Base-by-base conservation (phyloP, 2,888 invertebrate genomes). In the Limnephilus marmoratus region DNA sequence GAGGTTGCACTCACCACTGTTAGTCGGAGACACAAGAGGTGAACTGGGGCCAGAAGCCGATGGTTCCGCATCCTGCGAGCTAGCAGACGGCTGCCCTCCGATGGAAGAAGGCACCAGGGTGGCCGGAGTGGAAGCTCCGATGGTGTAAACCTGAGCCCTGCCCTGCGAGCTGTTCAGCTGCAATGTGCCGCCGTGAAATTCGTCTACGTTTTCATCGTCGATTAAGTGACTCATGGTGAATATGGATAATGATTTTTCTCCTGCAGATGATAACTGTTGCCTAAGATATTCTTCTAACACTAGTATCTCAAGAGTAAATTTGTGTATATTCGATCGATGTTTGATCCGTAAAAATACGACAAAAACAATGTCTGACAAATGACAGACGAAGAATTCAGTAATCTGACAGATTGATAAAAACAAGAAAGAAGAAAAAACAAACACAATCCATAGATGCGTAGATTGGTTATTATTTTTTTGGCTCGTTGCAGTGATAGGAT, bases 101-200 rank as follows among this genome's bases (percentile, higher is more conserved):
- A 82, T 29, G 13, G 53, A 41, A 15, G 80, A 37, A 24, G 53
- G 81, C 7, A 81, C 90, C 12, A 81, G 31, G 41, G 81, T 90
- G n/a, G 88, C 53, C 34, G 90, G 83, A 29, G 91, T 34, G 4
- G 88, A 89, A 12, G 29, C 29, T 13, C 49, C 83, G 29, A 49
- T 45, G 7, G 81, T 49, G 81, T 81, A 80, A 37, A 91, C n/a
- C 29, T 82, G 49, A 41, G n/a, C 49, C 15, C 89, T n/a, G 45
- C 15, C 37, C 12, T 68, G 13, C 4, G 83, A 82, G 45, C 80
- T 91, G 53, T 92, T 93, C 24, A 93, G 85, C 80, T 93, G 93
- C 93, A 96, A 94, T 49, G 96, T 96, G 85, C 96, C 97, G 81
- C 96, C 97, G 90, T 96, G 96, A 94, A 97, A 97, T 94, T 97